A percentile compares a stretch with the other conserved stretches of the same genome.
phyloP scores from a whole-genome alignment of 2,797 vertebrate species.

The Nyctibius grandis region DNA sequence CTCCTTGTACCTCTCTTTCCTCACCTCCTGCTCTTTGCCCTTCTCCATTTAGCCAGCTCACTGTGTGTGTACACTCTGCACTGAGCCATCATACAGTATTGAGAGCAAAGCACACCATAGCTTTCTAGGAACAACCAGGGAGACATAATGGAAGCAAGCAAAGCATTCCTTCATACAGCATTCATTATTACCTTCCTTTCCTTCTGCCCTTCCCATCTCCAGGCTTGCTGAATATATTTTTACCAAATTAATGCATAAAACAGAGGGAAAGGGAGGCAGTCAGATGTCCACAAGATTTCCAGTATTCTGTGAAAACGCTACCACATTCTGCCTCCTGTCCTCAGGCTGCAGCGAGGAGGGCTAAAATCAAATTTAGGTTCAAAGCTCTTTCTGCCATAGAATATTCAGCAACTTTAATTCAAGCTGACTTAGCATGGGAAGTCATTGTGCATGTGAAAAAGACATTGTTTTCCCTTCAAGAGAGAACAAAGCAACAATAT shows the following conservation, averaged over 20 bases:
- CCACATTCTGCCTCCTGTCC: neutral
- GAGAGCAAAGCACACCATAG: neutral
- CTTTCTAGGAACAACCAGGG: neutral
- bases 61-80: rapidly evolving
- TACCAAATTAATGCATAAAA: neutral
- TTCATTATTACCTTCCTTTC: neutral
- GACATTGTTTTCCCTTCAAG: neutral
- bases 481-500: neutral
- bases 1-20: neutral
- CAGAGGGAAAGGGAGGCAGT: neutral
- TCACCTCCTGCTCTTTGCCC: neutral
- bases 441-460: neutral
- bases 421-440: constrained; percentile 24
- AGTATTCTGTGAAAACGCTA: neutral
- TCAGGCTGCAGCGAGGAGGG: neutral
- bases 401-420: neutral
- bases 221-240: neutral
- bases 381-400: neutral
- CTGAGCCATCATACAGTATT: rapidly evolving
- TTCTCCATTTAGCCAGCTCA: neutral
- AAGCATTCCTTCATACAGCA: neutral
- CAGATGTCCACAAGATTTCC: neutral
- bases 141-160: neutral
- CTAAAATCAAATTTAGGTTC: neutral
- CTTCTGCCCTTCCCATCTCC: neutral